A percentile compares a stretch with the other conserved stretches of the same genome.
Conservation (phyloP, 1,140 invertebrate genomes). For the Drosophila pseudoananassae region DNA sequence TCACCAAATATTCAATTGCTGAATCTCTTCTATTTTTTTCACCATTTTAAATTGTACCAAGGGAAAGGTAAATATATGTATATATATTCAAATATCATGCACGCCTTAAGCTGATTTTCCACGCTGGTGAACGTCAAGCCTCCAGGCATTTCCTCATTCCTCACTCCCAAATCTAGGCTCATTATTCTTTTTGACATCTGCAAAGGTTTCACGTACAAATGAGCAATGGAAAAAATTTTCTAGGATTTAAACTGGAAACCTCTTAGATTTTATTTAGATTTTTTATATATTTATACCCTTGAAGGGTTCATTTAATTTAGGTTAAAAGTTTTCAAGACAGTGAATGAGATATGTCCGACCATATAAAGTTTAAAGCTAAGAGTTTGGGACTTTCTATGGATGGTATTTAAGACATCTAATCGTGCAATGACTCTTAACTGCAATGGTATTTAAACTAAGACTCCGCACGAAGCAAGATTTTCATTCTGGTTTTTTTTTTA, state of each 20-base stretch:
- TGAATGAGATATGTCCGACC: too few relatives aligned
- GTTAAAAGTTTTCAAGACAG: too few relatives aligned
- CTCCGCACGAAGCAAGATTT: too few relatives aligned
- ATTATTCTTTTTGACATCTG: conserved; percentile 76
- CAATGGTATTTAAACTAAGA: too few relatives aligned
- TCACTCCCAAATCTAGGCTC: conserved; percentile 39
- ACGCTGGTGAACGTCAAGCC: conserved; percentile 41
- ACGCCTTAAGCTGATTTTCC: conserved; percentile 76
- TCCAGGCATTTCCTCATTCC: conserved; percentile 7
- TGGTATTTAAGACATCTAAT: too few relatives aligned
- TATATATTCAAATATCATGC: conserved; percentile 72
- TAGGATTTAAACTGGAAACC: neutral
- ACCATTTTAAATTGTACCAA: conserved; percentile 17
- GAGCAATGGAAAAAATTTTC: conserved; percentile 34
- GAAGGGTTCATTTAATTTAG: too few relatives aligned
- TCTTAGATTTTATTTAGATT: too few relatives aligned
- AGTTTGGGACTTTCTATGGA: too few relatives aligned
- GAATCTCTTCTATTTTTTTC: conserved; percentile 23
- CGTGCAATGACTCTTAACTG: too few relatives aligned
- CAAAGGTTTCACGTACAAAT: conserved; percentile 52
- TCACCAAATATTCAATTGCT: conserved; percentile 16
- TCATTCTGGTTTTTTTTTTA: too few relatives aligned
- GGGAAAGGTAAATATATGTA: conserved; percentile 32
- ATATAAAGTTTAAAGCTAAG: too few relatives aligned
- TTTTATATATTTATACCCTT: too few relatives aligned